These are phyloP conservation scores for Noctuana brunneofusca DNA, from an alignment of 2,888 invertebrate species.

Conservation along the genomic window DNA sequence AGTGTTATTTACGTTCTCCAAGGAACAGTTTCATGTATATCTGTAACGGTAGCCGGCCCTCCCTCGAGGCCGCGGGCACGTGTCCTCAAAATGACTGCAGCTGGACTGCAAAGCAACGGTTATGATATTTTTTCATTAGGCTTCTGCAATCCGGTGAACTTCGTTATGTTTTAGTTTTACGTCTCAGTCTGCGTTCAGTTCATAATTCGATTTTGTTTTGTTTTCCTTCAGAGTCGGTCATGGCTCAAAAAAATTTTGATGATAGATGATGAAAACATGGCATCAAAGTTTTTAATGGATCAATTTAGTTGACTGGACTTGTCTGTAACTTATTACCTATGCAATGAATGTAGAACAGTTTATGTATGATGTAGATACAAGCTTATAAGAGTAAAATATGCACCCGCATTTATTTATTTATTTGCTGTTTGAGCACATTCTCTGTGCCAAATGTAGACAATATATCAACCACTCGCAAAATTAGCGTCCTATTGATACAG, in stretches of 20 bases:
- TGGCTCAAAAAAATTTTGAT: too few relatives aligned
- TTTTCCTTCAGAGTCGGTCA: too few relatives aligned
- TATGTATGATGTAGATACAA: too few relatives aligned
- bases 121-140: constrained; percentile 48
- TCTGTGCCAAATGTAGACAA: constrained; percentile 20
- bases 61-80: constrained; percentile 39
- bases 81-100: constrained; percentile 41
- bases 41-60: not conserved
- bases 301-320: too few relatives aligned
- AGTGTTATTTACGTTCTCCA: constrained; percentile 23
- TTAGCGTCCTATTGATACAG: constrained; percentile 36
- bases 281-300: too few relatives aligned
- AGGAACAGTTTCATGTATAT: constrained; percentile 10
- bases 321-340: too few relatives aligned
- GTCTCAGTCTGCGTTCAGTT: not conserved
- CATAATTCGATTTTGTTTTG: not conserved
- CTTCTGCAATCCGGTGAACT: constrained; percentile 31
- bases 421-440: constrained; percentile 4
- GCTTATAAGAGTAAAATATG: too few relatives aligned
- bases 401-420: not conserved
- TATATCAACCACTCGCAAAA: constrained; percentile 31
- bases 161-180: constrained; percentile 39
- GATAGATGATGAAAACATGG: too few relatives aligned
- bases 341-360: too few relatives aligned
- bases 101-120: constrained; percentile 40